Evolutionary conservation across 2,888 invertebrate species (phyloP), one percentile per base, ranked within the genome.

Genomic region (Tricholauxania praeusta): DNA sequence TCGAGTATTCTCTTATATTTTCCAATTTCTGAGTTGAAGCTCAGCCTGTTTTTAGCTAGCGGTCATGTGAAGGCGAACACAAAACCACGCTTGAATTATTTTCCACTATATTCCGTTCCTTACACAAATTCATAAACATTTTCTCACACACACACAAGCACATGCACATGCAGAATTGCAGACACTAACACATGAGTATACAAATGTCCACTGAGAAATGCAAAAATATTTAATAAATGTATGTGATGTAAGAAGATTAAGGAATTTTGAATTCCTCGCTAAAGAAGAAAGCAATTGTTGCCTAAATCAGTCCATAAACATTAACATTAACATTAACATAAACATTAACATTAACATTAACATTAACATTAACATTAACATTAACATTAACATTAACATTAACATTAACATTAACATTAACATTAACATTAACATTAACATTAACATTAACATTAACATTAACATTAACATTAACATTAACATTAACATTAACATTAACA

Each of bases 71-170:
- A 74, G 66, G 62, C 70, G 72, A 69, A 75, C 68, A 71, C 63
- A 72, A 73, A 75, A 73, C 70, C 62, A 75, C 66, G 75, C 73
- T 73, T 71, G 62, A 73, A 71, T 73, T 73, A 73, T 73, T 72
- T 72, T 75, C 71, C 73, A 71, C 64, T 68, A 67, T 73, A 67
- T 67, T 67, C 57, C n/a, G 39, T 39, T 7, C n/a, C 19, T 57
- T 49, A 17, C 22, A 48, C 22, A 57, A 47, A 68, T 12, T 57
- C 53, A 55, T 55, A 67, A 17, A 47, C 55, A 55, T 28, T 28
- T 4, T 39, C 67, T 12, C 57, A 47, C 47, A 55, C 39, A 47
- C 57, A 64, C 51, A 49, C 14, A 64, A 12, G 22, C 64, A 64
- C 51, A 48, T 17, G 5, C 64, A 17, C 64, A 4, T 28, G 2